Conservation (phyloP, 2,797 vertebrate genomes). For the Anas bernieri region DNA sequence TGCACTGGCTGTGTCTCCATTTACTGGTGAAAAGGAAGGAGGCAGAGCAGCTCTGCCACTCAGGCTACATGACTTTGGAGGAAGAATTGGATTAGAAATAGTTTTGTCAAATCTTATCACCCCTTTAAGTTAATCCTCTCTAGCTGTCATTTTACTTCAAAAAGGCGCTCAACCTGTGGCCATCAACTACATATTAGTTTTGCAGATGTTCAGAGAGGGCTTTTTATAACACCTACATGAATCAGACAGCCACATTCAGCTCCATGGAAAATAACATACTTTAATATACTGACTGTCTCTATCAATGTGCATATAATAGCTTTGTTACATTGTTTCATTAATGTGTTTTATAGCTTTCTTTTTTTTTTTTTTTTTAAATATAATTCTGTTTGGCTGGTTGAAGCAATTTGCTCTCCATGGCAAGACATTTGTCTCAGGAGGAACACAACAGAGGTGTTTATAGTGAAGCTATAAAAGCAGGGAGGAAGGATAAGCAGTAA, state of each 20-base stretch:
- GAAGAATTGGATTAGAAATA: conserved; percentile 21
- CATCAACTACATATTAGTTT: conserved; percentile 3
- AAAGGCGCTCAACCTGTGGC: neutral
- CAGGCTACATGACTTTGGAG: neutral
- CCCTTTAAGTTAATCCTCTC: conserved; percentile 21
- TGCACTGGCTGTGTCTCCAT: neutral
- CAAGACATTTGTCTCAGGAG: conserved; percentile 29
- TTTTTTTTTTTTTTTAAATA: neutral
- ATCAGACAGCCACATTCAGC: neutral
- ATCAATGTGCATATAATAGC: neutral
- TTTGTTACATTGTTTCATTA: conserved; percentile 17
- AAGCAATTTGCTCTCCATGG: neutral
- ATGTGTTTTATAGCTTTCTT: neutral
- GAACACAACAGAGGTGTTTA: conserved; percentile 18
- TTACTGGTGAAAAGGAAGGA: neutral
- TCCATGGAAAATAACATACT: neutral
- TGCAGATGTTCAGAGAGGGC: conserved; percentile 2
- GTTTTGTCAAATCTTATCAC: conserved; percentile 32
- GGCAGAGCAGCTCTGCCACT: neutral
- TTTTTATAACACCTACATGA: neutral
- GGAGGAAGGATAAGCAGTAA: conserved; percentile 36
- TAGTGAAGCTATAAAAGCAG: neutral
- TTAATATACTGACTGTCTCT: neutral
- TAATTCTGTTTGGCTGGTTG: no score
- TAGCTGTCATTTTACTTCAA: conserved; percentile 42